Base-by-base conservation (phyloP, 2,888 invertebrate species). In the Pristionchus maxplancki region DNA sequence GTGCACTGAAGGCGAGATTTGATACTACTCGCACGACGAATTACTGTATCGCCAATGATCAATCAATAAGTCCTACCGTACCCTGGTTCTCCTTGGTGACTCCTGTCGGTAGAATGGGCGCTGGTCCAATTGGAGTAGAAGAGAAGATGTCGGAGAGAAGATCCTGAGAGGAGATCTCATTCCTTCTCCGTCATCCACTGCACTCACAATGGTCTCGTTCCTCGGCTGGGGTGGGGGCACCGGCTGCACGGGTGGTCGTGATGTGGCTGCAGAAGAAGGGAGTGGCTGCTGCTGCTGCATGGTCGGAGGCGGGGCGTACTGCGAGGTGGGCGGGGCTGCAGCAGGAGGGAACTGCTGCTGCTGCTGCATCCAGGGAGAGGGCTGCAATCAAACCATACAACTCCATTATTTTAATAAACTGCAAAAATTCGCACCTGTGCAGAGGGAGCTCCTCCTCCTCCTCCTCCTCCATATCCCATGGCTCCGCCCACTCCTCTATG, bases 101-200 rank as follows among this genome's bases (percentile, higher is more conserved):
- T 67, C 48, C 34, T 8, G 86, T 67, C 9, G 86, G 86, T 44
- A 37, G 86, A 3, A 86, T 48, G 3, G 84, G 58, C 6, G 86
- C 40, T 31, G 86, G 86, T 62, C 86, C 86, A 17, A 34, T 28
- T 1, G 37, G 53, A 0, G 31, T 24, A 37, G 44, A 44, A 9
- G 86, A 86, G 86, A 86, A 86, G 28, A 86, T 40, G 48, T 86
- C 86, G 1, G 34, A n/a, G 20, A 86, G 67, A 15, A 86, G 67
- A 53, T 86, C 86, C 86, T 86, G 67, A 44, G 31, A 48, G 24
- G 9, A 2, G 28, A 31, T 15, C 11, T 37, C 28, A 40, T 81
- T 37, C 37, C 28, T 11, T 74, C 37, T 24, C 24, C 24, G 11
- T 62, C 28, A 6, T 28, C 28, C n/a, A 71, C 37, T 34, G 15